Base-by-base conservation (phyloP, 2,797 vertebrate genomes). In the Eulemur coronatus region DNA sequence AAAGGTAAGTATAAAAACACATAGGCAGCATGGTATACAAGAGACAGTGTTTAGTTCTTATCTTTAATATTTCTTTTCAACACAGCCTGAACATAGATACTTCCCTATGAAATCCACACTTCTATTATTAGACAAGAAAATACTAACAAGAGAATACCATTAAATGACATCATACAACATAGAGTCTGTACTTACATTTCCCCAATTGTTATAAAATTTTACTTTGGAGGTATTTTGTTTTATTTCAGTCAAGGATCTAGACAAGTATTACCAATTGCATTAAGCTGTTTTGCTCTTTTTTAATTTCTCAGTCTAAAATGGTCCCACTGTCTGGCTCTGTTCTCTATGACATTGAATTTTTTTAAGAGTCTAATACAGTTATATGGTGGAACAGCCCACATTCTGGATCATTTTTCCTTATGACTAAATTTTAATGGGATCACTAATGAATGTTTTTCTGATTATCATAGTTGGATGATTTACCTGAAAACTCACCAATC, bases 401-500 rank as follows among this genome's bases (percentile, higher is more conserved):
- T 85, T 91, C 48, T 69, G n/a, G 22, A 30, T 70, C 30, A 18
- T 67, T 50, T 88, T 95, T 91, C 57, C 33, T 95, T 43, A 61
- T 6, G 33, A 52, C 79, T 82, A 50, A 28, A 84, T 4, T 55
- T 94, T 59, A 55, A 22, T 38, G 26, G 48, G 24, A 4, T 96
- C 65, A 55, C 59, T 95, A 35, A 96, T 50, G 84, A 2, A n/a
- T 84, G 22, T 88, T 69, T 92, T 35, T 93, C 50, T 91, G 84
- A 7, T 92, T 95, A 59, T 91, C 92, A 52, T 91, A 99, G 99
- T 98, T 99, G 99, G 99, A 99, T 97, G 99, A 99, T 97, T 98
- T 99, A 82, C 99, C 99, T 89, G 99, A 99, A 98, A 99, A 99
- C 98, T 99, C 99, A 89, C 99, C 99, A 89, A 99, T 99, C 98